Conservation (phyloP, 2,797 vertebrate species). For the Margarornis squamiger region DNA sequence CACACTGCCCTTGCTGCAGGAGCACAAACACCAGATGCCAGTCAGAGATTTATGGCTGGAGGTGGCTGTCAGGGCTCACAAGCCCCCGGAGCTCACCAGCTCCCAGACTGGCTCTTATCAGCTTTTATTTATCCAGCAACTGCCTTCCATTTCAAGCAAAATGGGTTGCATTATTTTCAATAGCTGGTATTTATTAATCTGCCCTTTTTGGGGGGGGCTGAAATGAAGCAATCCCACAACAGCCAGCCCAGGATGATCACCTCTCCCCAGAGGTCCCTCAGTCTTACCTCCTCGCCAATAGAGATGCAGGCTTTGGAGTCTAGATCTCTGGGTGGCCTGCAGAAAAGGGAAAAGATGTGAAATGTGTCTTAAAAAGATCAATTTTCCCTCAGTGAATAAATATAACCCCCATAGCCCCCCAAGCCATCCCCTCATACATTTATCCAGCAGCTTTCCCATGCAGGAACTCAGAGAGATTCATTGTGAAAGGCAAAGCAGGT, state of each 20-base stretch:
- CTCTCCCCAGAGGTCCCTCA: not conserved
- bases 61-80: not conserved
- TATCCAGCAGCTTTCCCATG: not conserved
- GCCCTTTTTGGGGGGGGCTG: not conserved
- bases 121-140: not conserved
- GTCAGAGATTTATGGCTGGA: accelerated
- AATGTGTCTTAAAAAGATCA: not conserved
- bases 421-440: not conserved
- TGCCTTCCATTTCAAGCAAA: not conserved
- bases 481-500: not conserved
- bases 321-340: conserved; percentile 92
- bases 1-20: not conserved
- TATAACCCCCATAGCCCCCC: accelerated
- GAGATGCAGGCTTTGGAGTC: conserved; percentile 95
- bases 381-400: not conserved
- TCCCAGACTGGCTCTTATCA: not conserved
- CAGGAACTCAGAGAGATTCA: not conserved
- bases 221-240: not conserved
- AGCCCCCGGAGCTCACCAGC: not conserved
- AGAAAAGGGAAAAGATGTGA: not conserved
- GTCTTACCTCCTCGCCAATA: conserved; percentile 92
- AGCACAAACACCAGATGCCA: not conserved
- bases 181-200: not conserved
- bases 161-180: accelerated
- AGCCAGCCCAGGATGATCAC: not conserved